Conservation (phyloP, 2,113 vertebrate genomes). For the Oncorhynchus masou region DNA sequence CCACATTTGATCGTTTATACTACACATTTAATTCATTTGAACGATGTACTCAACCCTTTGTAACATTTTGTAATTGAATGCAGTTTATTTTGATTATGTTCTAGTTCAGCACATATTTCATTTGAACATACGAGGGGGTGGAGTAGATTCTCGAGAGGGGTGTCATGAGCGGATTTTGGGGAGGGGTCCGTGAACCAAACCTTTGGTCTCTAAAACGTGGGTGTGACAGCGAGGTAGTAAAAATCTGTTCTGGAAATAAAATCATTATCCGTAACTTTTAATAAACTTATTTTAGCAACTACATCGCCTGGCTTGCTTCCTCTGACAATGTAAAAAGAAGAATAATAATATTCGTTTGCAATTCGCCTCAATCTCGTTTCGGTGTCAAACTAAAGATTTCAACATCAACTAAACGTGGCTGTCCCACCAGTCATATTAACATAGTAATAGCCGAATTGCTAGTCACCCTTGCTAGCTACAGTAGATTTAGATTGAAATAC, state of each 20-base stretch:
- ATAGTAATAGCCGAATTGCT: too few relatives aligned
- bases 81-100: too few relatives aligned
- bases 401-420: not conserved
- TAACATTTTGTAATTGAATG: too few relatives aligned
- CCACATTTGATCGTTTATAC: too few relatives aligned
- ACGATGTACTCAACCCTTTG: too few relatives aligned
- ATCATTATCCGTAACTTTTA: slow-evolving; percentile 4
- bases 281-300: not conserved
- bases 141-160: not conserved
- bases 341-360: too few relatives aligned
- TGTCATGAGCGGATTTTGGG: not conserved
- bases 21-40: too few relatives aligned
- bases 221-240: not conserved
- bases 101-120: not conserved
- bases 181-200: not conserved
- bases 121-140: not conserved
- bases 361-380: too few relatives aligned
- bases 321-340: too few relatives aligned
- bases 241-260: slow-evolving; percentile 11
- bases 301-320: not conserved
- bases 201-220: not conserved
- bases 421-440: too few relatives aligned
- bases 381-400: not conserved
- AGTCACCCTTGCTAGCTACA: too few relatives aligned
- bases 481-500: too few relatives aligned